Conservation (phyloP, 2,888 invertebrate species). For the Cantharis flavilabris region DNA sequence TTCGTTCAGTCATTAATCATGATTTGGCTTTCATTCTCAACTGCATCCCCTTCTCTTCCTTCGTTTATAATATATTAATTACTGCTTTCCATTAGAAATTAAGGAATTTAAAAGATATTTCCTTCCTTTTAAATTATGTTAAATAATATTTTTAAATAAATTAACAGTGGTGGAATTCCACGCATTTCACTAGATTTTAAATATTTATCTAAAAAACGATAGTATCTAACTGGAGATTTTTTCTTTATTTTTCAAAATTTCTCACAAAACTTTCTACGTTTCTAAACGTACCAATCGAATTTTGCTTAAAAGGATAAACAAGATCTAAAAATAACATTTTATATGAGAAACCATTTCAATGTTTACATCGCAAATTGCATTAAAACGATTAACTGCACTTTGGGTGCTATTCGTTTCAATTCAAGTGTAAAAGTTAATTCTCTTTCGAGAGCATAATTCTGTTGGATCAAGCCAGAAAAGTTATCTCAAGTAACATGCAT, state of each 20-base stretch:
- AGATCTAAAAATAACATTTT: neutral
- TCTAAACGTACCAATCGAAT: neutral
- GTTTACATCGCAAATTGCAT: neutral
- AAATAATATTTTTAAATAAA: neutral
- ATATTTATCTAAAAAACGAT: neutral
- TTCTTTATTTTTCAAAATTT: neutral
- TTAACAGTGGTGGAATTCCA: neutral
- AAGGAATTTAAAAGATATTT: neutral
- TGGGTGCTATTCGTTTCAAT: no score
- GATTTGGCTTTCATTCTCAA: constrained; percentile 15
- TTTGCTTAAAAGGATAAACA: neutral
- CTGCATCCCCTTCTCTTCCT: constrained; percentile 33
- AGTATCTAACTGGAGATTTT: neutral
- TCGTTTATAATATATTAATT: constrained; percentile 24
- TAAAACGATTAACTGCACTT: neutral
- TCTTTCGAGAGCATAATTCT: no score
- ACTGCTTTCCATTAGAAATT: constrained; percentile 36
- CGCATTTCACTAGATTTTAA: neutral
- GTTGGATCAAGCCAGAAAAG: no score
- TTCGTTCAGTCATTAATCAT: neutral
- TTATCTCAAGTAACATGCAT: no score
- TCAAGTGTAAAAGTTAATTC: no score
- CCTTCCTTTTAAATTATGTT: neutral
- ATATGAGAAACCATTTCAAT: neutral
- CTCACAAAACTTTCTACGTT: neutral